A percentile compares a stretch with the other conserved stretches of the same genome.
Conservation (phyloP, 1,140 invertebrate genomes). For the Caenorhabditis tropicalis region DNA sequence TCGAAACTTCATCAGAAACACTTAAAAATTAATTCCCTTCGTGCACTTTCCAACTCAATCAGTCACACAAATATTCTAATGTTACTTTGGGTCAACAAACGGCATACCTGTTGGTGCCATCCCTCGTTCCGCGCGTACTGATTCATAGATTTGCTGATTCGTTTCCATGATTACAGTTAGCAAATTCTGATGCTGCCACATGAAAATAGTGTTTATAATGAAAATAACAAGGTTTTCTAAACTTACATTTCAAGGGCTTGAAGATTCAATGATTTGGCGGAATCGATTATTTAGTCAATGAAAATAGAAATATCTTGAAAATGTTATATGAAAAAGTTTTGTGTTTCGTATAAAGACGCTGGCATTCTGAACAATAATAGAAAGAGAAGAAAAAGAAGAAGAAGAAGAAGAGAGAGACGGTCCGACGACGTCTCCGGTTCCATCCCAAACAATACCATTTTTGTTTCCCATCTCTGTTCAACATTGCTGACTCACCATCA, state of each 20-base stretch:
- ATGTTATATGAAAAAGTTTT: neutral
- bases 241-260: too few relatives aligned
- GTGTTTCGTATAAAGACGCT: neutral
- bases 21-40: too few relatives aligned
- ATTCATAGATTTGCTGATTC: neutral
- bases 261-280: too few relatives aligned
- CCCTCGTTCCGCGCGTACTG: neutral
- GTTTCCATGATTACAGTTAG: neutral
- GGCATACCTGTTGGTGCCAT: constrained; percentile 13
- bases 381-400: neutral
- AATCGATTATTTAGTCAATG: too few relatives aligned
- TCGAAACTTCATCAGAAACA: too few relatives aligned
- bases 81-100: constrained; percentile 30
- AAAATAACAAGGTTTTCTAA: too few relatives aligned
- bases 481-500: constrained; percentile 25
- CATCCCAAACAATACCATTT: constrained; percentile 40
- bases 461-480: constrained; percentile 21
- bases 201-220: too few relatives aligned
- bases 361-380: neutral
- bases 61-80: constrained; percentile 4
- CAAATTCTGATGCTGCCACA: too few relatives aligned
- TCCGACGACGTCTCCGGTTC: constrained; percentile 30
- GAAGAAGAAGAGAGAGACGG: neutral
- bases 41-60: neutral
- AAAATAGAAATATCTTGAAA: too few relatives aligned